These are phyloP conservation scores for Gastrophryne carolinensis DNA, from an alignment of 2,797 vertebrate species.

Conservation along the genomic window DNA sequence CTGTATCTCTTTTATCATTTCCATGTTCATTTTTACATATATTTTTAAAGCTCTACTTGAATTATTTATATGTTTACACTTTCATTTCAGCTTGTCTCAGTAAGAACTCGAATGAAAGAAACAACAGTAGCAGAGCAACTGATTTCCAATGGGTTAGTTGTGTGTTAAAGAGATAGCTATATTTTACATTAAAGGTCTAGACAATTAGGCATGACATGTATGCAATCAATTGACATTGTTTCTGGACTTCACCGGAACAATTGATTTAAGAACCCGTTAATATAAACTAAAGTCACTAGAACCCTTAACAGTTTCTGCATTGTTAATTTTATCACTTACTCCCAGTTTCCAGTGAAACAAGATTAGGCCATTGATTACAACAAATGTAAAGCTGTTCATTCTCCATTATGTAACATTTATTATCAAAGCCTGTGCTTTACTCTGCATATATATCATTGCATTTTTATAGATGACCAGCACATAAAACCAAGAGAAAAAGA, in stretches of 20 bases:
- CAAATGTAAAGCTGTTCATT: not conserved
- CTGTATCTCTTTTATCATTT: too few species aligned
- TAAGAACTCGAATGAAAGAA: too few species aligned
- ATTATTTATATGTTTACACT: too few species aligned
- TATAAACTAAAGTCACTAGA: slow-evolving; percentile 42
- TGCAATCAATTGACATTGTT: slow-evolving; percentile 44
- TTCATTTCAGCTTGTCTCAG: too few species aligned
- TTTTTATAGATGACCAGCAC: not conserved
- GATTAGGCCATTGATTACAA: slow-evolving; percentile 9
- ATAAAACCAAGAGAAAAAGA: slow-evolving; percentile 7
- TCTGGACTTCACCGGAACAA: slow-evolving; percentile 29
- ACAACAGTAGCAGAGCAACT: not conserved
- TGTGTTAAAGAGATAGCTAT: slow-evolving; percentile 45
- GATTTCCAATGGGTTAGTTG: slow-evolving; percentile 36
- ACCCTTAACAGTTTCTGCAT: slow-evolving; percentile 43
- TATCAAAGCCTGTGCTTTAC: not conserved
- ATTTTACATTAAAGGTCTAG: slow-evolving; percentile 38
- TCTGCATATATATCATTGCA: not conserved
- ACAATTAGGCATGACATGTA: slow-evolving; percentile 40
- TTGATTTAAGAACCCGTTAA: slow-evolving; percentile 42
- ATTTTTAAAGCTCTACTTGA: too few species aligned
- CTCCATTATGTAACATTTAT: not conserved
- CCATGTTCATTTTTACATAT: too few species aligned
- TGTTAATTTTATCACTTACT: slow-evolving; percentile 48
- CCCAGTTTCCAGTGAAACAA: slow-evolving; percentile 32